Conservation (phyloP, 2,797 vertebrate genomes). For the Meda fulgida region DNA sequence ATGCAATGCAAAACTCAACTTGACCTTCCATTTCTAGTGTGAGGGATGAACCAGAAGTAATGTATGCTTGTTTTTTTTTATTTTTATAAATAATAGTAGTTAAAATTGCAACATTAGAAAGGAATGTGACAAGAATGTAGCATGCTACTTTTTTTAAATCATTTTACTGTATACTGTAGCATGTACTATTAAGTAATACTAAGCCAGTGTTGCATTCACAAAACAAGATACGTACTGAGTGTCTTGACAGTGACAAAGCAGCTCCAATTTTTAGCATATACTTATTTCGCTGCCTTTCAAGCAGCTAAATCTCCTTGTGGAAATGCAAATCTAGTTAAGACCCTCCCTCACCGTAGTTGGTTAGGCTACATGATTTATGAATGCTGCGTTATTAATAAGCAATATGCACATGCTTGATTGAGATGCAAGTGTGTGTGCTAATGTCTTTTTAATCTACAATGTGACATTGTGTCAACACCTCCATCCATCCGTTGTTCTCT, state of each 20-base stretch:
- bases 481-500: slow-evolving; percentile 18
- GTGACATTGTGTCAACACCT: background rate
- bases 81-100: background rate
- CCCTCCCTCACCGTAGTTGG: background rate
- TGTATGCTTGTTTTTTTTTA: background rate
- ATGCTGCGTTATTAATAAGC: slow-evolving; percentile 20
- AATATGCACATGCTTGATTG: background rate
- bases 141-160: background rate
- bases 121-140: background rate
- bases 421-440: slow-evolving; percentile 9
- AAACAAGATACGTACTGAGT: background rate
- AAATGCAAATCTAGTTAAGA: slow-evolving; percentile 7
- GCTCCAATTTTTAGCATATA: background rate
- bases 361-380: slow-evolving; percentile 32
- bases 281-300: background rate
- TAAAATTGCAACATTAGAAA: too few relatives aligned
- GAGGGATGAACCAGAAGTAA: background rate
- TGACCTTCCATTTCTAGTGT: background rate
- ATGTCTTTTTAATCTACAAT: slow-evolving; percentile 16
- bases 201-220: slow-evolving; percentile 1
- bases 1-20: background rate
- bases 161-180: background rate
- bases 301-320: background rate
- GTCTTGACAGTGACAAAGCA: background rate
- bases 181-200: background rate